Evolutionary conservation across 2,888 invertebrate genomes (phyloP), one percentile per base, ranked within the genome.

Genomic region (Idaea dimidiata): DNA sequence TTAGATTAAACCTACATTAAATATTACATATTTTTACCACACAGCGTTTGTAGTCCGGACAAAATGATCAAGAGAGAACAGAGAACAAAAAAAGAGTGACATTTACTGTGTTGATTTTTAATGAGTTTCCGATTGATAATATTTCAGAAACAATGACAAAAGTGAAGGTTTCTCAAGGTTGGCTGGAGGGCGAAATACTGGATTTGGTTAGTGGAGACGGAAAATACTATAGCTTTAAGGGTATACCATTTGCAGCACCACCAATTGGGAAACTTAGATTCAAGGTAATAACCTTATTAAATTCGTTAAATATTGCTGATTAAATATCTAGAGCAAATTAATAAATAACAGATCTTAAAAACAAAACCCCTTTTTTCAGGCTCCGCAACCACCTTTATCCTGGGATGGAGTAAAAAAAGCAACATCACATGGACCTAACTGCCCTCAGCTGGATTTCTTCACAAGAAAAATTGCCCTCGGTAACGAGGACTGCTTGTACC

Each of bases 161-260:
- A 62, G 69, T 74, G 8, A 10, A 54, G 32, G 64, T 72, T 16
- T 57, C 65, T n/a, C 65, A 73, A 54, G 73, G 74, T 0, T 17
- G 58, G 8, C 16, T 74, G 54, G 64, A 56, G n/a, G 71, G 54
- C 14, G 17, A 56, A 17, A 6, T 56, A 14, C 8, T 56, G 7
- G 69, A 73, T 7, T 64, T 74, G 0, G 60, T 74, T 14, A 75
- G 75, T 0, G 78, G 76, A 0, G 75, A 77, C 24, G 65, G 69
- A 0, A 59, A 65, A n/a, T 84, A 78, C 67, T 77, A 74, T 65
- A 82, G 82, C 62, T 84, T 83, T 63, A 83, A 83, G 64, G 92
- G 93, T 18, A 88, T 93, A 54, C 93, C 93, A 1, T 93, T 91
- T 59, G 93, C 93, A 0, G 73, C 81, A 43, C 91, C 93, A 14